Base-by-base conservation (phyloP, 2,888 invertebrate genomes). In the Drosophila lutescens region DNA sequence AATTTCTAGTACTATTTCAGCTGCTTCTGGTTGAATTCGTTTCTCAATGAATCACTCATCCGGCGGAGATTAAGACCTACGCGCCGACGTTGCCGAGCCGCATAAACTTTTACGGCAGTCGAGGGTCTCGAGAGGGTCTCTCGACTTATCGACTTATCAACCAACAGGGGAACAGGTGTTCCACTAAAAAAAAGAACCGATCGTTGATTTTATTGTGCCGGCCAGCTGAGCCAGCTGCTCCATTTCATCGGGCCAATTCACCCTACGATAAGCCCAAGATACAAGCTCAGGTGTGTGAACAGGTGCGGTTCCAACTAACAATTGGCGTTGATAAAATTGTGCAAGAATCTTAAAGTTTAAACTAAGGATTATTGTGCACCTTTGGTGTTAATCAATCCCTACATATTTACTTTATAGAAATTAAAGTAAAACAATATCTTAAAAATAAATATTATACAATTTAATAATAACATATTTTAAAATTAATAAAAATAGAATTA, bases 211-310 rank as follows among this genome's bases (percentile, higher is more conserved):
- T 49, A 49, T 49, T 49, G 34, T 49, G 12, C 49, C 32, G 32
- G 7, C 47, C 15, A 47, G 47, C 47, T 47, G 47, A 30, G 47
- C 49, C 49, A 49, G 32, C 32, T 49, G 46, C 44, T 44, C 13
- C 30, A 30, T 43, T 20, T 2, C 26, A 26, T 4, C 26, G 26
- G 23, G 46, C 30, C 30, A 47, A 32, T 32, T 32, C 15, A 30
- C 15, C 47, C 17, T 1, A 26, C 34, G 49, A 49, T 49, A 49
- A 49, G 34, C 49, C 17, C 49, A 49, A 34, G 32, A 49, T 13
- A 49, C 49, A 49, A 17, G 49, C 49, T 49, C 49, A 49, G 49
- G 49, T 49, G 49, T 34, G 34, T 34, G 49, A 17, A 20, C 49
- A 49, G 49, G 49, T 49, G 49, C 13, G 17, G 20, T 17, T 32